Evolutionary conservation across 2,113 vertebrate species (phyloP), one percentile per base, ranked within the genome.

Genomic region (Gila orcuttii): DNA sequence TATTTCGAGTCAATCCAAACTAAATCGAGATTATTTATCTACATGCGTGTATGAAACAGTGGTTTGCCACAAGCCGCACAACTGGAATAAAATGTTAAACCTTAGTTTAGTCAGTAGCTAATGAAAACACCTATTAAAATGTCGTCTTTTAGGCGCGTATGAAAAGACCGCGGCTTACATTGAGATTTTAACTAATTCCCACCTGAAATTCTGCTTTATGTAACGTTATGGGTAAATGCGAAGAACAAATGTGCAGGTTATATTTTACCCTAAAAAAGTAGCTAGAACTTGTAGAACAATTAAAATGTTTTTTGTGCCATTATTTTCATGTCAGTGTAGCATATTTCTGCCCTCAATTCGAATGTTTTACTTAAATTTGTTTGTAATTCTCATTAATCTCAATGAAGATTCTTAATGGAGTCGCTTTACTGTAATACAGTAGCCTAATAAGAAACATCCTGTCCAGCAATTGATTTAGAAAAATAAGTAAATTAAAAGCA

Each of bases 391-490:
- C 13, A 45, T 81, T 28, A 12, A 64, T 81, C 15, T 47, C 25
- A 64, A 11, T 21, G 1, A 47, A 28, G 7, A 80, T 28, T 64
- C 59, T 80, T 17, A 64, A 28, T 45, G 3, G 23, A 62, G 21
- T 39, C 4, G 12, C 23, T 66, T 80, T 68, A 69, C 80, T 82
- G 62, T 69, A 47, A 52, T 64, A 47, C 79, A 82, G 62, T 69
- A 69, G 47, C 3, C 17, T 77, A 52, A 33, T 52, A 12, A 17
- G n/a, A 82, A 47, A 75, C n/a, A 50, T 25, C 42, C n/a, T 8
- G 12, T 13, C n/a, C 6, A 50, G 23, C 47, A n/a, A 15, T 25
- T 23, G 77, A 42, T 59, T 36, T 9, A 1, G 33, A 79, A 59
- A 62, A 62, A 62, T 11, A 10, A 28, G 59, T 42, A 42, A 36